Percentiles rank a stretch among this genome's conserved stretches.
Conservation (phyloP, 2,113 vertebrate species). For the Hiodon tergisus region DNA sequence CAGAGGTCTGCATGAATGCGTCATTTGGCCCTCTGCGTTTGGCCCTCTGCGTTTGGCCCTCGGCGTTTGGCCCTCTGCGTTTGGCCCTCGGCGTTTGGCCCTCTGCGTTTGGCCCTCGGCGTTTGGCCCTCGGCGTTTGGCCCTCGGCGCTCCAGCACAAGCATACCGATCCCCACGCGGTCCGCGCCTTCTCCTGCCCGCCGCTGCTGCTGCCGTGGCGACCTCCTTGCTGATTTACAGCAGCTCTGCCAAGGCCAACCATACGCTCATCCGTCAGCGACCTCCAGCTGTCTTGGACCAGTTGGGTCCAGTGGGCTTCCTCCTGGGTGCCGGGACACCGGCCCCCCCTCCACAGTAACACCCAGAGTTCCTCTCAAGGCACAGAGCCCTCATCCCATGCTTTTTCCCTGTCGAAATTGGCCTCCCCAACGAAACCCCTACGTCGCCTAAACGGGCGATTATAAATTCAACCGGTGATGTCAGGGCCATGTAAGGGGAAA, state of each 20-base stretch:
- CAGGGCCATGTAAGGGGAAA: slow-evolving; percentile 23
- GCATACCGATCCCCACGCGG: neutral
- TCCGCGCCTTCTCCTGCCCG: neutral
- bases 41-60: too few species aligned
- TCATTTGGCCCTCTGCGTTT: neutral
- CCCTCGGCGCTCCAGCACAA: neutral
- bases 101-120: neutral
- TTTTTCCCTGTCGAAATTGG: neutral
- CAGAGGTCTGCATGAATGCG: neutral
- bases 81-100: neutral
- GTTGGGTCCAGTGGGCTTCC: neutral
- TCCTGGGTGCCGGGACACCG: neutral
- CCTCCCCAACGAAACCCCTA: neutral
- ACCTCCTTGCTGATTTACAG: slow-evolving; percentile 44
- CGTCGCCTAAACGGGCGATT: neutral
- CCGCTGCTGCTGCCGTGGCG: slow-evolving; percentile 15
- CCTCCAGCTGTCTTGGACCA: slow-evolving; percentile 27
- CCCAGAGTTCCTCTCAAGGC: neutral
- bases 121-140: neutral
- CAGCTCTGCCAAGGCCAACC: slow-evolving; percentile 43
- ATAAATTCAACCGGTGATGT: slow-evolving; percentile 20
- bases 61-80: neutral
- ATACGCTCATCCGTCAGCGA: slow-evolving; percentile 38
- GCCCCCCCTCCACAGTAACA: neutral
- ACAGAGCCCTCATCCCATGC: neutral